A percentile compares a stretch with the other conserved stretches of the same genome.
Conservation (phyloP, 2,113 vertebrate genomes). For the human (Homo sapiens) region GRCh38 chr3:22385501-22386000, state of each 20-base stretch:
- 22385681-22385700: neutral
- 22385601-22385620: neutral
- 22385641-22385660: neutral
- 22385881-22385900: neutral
- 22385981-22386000: neutral
- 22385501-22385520: neutral
- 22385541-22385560: neutral
- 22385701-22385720: neutral
- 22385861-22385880: neutral
- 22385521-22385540: neutral
- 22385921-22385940: neutral
- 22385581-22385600: neutral
- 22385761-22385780: neutral
- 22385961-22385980: neutral
- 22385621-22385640: neutral
- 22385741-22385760: neutral
- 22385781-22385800: neutral
- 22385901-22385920: neutral
- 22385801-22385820: neutral
- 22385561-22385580: neutral
- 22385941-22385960: neutral
- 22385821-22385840: neutral
- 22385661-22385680: neutral
- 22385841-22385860: neutral
- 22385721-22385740: neutral